Evolutionary conservation across 2,113 vertebrate species (phyloP).

Genomic region (Eulacestoma nigropectus): DNA sequence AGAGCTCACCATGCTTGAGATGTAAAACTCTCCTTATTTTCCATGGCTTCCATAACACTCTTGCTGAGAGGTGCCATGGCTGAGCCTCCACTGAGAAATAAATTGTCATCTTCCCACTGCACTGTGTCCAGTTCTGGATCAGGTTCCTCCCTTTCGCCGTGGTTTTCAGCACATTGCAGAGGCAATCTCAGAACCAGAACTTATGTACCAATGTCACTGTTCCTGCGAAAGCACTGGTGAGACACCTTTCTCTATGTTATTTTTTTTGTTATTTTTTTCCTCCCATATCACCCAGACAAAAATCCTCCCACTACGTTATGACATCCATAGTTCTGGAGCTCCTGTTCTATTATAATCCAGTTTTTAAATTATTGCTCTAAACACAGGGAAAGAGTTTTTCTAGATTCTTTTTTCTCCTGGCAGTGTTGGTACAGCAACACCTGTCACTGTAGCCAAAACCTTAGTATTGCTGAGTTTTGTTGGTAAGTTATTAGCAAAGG

Average conservation of each 20-base stretch:
- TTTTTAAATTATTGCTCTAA: not conserved
- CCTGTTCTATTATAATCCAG: not conserved
- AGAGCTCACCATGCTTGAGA: not conserved
- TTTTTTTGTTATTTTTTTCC: not conserved
- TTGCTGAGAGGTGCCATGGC: not conserved
- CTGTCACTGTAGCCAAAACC: not conserved
- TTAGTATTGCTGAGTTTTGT: slow-evolving; percentile 15
- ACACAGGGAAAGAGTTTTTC: not conserved
- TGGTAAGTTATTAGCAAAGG: slow-evolving; percentile 23
- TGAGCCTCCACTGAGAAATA: not conserved
- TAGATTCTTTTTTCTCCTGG: not conserved
- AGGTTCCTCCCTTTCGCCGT: not conserved
- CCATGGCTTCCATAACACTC: not conserved
- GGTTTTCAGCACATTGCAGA: not conserved
- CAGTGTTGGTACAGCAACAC: slow-evolving; percentile 4
- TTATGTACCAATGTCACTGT: not conserved
- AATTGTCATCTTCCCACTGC: not conserved
- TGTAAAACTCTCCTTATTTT: not conserved
- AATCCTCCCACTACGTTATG: accelerated
- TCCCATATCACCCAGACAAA: not conserved
- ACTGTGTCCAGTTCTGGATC: not conserved
- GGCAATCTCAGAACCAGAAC: not conserved
- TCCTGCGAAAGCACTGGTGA: not conserved
- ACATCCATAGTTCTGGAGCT: not conserved
- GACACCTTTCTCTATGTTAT: not conserved